Base-by-base conservation (phyloP, 2,888 invertebrate genomes). In the Caenorhabditis drosophilae region DNA sequence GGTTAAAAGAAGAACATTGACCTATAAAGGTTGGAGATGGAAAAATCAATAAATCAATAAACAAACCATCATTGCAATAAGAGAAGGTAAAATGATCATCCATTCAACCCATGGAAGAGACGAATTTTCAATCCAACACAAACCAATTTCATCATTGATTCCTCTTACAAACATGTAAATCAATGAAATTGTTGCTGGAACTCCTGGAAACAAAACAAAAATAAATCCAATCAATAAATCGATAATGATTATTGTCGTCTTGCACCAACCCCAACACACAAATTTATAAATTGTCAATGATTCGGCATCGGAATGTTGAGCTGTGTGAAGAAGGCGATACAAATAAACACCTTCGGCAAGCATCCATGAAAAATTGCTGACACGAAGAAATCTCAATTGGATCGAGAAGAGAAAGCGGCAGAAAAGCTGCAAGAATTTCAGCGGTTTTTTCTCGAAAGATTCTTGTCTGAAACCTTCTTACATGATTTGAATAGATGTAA, bases 261-360 rank as follows among this genome's bases (percentile, higher is more conserved):
- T n/a, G n/a, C n/a, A n/a, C n/a, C n/a, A n/a, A 86, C 87, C 86
- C 87, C 87, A 87, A 61, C 87, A 86, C 46, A 85, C 80, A 22
- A 84, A 41, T 67, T 85, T 86, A 73, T 86, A 87, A 34, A 85
- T 74, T 2, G 78, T 58, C 18, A 85, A 79, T 25, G 77, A 82
- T 81, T 73, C 85, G 82, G 66, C 72, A 34, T 77, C 75, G 0
- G 85, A 84, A 16, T 84, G 84, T 66, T 86, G 86, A 7, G 86
- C 85, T 11, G 84, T 81, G 18, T 85, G 81, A 53, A 87, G 84
- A 6, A 87, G 77, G 51, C 85, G 83, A 74, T 86, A 86, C 25
- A 87, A 80, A 73, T 87, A 86, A 58, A 85, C 85, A 25, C 67
- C 86, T 72, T 86, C 86, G 16, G 77, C 78, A 45, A 86, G 84